Evolutionary conservation across 2,888 invertebrate genomes (phyloP).

Genomic region (Vesta saturnalis): DNA sequence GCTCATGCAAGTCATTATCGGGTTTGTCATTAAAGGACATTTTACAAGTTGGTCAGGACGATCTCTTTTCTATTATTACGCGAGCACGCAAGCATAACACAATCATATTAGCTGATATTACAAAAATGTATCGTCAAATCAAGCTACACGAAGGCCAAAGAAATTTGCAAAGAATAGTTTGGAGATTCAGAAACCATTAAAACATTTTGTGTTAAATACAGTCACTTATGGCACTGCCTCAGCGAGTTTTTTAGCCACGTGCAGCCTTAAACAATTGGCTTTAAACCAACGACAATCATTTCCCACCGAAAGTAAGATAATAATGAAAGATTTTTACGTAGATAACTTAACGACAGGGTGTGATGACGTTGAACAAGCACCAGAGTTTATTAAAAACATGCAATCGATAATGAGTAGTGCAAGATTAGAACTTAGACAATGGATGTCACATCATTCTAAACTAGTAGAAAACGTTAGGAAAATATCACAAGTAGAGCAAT

Average conservation of each 20-base stretch:
- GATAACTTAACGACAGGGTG: constrained; percentile 49
- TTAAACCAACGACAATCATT: constrained; percentile 34
- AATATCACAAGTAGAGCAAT: not conserved
- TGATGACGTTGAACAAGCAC: constrained; percentile 36
- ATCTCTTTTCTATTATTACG: constrained; percentile 50
- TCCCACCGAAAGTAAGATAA: constrained; percentile 30
- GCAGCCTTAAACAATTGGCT: constrained; percentile 47
- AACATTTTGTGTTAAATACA: constrained; percentile 26
- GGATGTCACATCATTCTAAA: constrained; percentile 36
- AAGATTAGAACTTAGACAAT: constrained; percentile 44
- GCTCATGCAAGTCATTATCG: constrained; percentile 43
- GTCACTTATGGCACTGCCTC: constrained; percentile 53
- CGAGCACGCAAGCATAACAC: constrained; percentile 47
- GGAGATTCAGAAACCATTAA: constrained; percentile 41
- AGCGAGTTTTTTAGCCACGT: constrained; percentile 48
- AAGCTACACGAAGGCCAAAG: constrained; percentile 44
- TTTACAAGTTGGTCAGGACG: constrained; percentile 51
- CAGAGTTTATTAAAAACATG: constrained; percentile 34
- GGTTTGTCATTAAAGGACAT: constrained; percentile 53
- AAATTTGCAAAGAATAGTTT: constrained; percentile 54
- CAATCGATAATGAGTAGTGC: constrained; percentile 26
- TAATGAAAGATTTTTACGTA: constrained; percentile 48
- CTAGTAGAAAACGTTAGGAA: not conserved
- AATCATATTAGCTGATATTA: constrained; percentile 54
- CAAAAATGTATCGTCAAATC: constrained; percentile 56